Evolutionary conservation across 1,140 invertebrate genomes (phyloP).

Genomic region (Drosophila orosa): DNA sequence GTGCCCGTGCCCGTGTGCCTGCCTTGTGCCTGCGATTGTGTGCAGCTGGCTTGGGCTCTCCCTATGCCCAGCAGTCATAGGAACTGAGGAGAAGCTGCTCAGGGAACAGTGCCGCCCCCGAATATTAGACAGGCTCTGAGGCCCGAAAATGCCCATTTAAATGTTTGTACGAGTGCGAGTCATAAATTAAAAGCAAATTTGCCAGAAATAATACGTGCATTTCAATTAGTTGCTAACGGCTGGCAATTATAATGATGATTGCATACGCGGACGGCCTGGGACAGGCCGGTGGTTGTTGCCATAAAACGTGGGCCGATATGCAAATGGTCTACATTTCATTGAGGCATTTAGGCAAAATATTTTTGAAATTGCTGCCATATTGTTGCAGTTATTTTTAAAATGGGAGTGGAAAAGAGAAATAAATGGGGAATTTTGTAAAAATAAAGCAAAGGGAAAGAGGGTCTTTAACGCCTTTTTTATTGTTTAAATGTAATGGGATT

Average conservation of each 20-base stretch:
- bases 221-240: slow-evolving; percentile 54
- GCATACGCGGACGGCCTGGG: neutral
- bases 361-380: slow-evolving; percentile 21
- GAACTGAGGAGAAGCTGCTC: slow-evolving; percentile 33
- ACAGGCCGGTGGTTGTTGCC: neutral
- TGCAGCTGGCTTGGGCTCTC: slow-evolving; percentile 39
- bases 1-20: slow-evolving; percentile 46
- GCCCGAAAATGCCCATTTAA: slow-evolving; percentile 20
- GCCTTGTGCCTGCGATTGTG: slow-evolving; percentile 44
- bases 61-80: slow-evolving; percentile 3
- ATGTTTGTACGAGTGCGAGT: slow-evolving; percentile 11
- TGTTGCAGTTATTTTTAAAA: slow-evolving; percentile 4
- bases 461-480: neutral
- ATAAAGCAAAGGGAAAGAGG: neutral
- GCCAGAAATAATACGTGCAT: slow-evolving; percentile 51
- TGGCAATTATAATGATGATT: slow-evolving; percentile 52
- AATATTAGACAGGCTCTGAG: slow-evolving; percentile 40
- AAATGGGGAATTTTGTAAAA: neutral
- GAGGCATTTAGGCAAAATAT: slow-evolving; percentile 5
- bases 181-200: slow-evolving; percentile 56
- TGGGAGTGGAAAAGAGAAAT: neutral
- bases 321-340: slow-evolving; percentile 30
- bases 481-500: neutral
- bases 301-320: slow-evolving; percentile 36
- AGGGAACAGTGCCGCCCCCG: slow-evolving; percentile 32